Percentiles rank a stretch among this genome's conserved stretches.
Conservation (phyloP, 1,140 invertebrate genomes). For the Chelonus insularis region DNA sequence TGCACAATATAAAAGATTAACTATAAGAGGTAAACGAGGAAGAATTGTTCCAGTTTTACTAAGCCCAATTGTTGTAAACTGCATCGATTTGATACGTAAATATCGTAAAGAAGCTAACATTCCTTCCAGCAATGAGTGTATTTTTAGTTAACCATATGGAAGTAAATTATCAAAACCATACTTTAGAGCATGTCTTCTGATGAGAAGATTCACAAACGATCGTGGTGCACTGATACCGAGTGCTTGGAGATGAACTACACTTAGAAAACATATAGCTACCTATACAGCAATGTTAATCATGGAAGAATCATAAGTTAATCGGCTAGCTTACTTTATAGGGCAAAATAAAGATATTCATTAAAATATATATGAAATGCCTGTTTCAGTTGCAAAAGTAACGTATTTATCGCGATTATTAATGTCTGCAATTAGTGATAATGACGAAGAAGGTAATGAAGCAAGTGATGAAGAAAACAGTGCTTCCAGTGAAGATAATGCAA, state of each 20-base stretch:
- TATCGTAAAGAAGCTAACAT: background rate
- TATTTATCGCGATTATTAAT: background rate
- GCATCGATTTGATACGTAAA: background rate
- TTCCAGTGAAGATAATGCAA: too few species aligned
- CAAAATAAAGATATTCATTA: conserved; percentile 14
- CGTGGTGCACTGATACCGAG: background rate
- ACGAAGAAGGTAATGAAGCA: background rate
- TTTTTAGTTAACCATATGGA: background rate
- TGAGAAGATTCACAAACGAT: background rate
- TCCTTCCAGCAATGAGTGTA: background rate
- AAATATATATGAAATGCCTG: background rate
- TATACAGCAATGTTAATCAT: background rate
- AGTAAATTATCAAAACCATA: background rate
- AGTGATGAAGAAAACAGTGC: background rate
- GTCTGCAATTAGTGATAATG: background rate
- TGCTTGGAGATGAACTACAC: background rate
- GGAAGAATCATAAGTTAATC: background rate
- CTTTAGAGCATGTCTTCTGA: background rate
- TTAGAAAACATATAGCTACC: conserved; percentile 5
- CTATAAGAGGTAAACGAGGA: background rate
- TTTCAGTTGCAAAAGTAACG: conserved; percentile 5
- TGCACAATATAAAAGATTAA: background rate
- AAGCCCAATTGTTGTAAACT: background rate
- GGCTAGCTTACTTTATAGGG: conserved; percentile 2
- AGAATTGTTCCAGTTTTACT: conserved; percentile 4